Percentiles rank a stretch among this genome's conserved stretches.
Evolutionary conservation across 1,140 invertebrate genomes (phyloP).

Genomic region (Microplitis mediator): DNA sequence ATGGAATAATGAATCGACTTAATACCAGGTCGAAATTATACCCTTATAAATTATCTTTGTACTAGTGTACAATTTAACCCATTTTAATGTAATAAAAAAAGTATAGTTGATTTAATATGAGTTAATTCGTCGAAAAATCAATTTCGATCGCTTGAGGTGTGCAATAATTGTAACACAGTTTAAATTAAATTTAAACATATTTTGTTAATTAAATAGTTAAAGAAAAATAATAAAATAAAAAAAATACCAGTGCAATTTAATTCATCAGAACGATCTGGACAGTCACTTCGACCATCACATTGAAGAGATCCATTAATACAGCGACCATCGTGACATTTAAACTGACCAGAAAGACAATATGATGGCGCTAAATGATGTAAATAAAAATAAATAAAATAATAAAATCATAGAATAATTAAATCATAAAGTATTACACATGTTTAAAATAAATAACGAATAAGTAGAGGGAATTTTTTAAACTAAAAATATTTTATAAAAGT

Average conservation of each 20-base stretch:
- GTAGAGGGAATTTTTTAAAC: neutral
- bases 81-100: too few species aligned
- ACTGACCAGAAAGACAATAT: constrained; percentile 66
- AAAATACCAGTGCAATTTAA: constrained; percentile 69
- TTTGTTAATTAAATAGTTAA: constrained; percentile 1
- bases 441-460: neutral
- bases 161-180: too few species aligned
- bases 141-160: too few species aligned
- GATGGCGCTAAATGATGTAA: constrained; percentile 58
- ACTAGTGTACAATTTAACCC: neutral
- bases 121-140: too few species aligned
- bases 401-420: constrained; percentile 22
- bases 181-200: neutral
- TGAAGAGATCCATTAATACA: constrained; percentile 69
- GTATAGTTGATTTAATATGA: too few species aligned
- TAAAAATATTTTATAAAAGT: neutral
- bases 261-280: constrained; percentile 73
- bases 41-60: too few species aligned
- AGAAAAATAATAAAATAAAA: constrained; percentile 26
- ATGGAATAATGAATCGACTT: too few species aligned
- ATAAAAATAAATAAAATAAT: constrained; percentile 46
- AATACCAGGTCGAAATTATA: too few species aligned
- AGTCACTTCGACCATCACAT: constrained; percentile 70
- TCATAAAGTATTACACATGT: neutral
- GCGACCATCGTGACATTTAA: constrained; percentile 67